Base-by-base conservation (phyloP, 2,888 invertebrate species). In the Luperina testacea region DNA sequence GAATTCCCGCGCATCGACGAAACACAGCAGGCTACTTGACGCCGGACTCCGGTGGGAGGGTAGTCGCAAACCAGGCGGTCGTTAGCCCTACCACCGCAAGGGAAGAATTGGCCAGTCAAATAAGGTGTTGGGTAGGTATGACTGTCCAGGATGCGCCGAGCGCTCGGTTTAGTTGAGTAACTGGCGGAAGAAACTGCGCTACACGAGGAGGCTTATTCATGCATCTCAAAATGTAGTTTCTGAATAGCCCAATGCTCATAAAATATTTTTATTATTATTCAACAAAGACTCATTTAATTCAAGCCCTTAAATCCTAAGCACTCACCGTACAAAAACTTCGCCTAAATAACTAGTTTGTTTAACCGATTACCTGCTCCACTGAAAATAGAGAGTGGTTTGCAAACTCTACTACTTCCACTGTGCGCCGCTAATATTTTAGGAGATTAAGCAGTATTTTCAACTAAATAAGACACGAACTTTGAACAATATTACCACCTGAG, bases 371-470 rank as follows among this genome's bases (percentile, higher is more conserved):
- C 17, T 11, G 27, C n/a, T 64, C 45, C 42, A 38, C 51, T n/a
- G 48, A 24, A 38, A 53, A 51, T 61, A 61, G 11, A 67, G 53
- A 82, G 68, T 80, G 64, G 51, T 80, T 72, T 20, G 38, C 63
- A 69, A 69, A 83, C 79, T 78, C n/a, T 7, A 4, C 38, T 61
- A 74, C 38, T n/a, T 61, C 45, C 45, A 45, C 59, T 24, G 53
- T 38, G 32, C 61, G 20, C 17, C 38, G 53, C n/a, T 69, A 61
- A 63, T 80, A 74, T 63, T 80, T 75, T 70, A 82, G 70, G 51
- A 64, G 20, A 80, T 69, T 72, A 84, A 27, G 20, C 15, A 64
- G 61, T 65, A 84, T 81, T 84, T 79, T 78, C 48, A 79, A 84
- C 51, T 17, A 51, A 80, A 59, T 64, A 80, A 70, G 65, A 78